Evolutionary conservation across 2,797 vertebrate species (phyloP), one percentile per base, ranked within the genome.

Genomic region (Hyperoplus lanceolatus): DNA sequence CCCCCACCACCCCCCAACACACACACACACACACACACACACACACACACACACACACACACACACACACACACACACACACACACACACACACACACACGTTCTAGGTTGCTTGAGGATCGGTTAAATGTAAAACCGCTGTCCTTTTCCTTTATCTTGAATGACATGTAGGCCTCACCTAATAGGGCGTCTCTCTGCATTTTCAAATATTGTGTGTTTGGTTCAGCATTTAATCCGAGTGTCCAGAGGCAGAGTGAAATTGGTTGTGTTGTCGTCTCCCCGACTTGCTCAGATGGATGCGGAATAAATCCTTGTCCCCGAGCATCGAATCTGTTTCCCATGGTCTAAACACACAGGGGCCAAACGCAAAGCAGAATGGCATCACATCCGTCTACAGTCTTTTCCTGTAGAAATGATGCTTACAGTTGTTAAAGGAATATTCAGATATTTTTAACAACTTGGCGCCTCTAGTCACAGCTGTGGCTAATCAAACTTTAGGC

Each of bases 161-260:
- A 70, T 54, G 0, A 56, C 46, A 68, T 82, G 73, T 48, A 51
- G 49, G 21, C 14, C 46, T 66, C 51, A 48, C 43, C 11, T 61
- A 70, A 80, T 5, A 7, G 1, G 8, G 1, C 38, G 45, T 41
- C 56, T 71, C 48, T 76, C 55, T 64, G 50, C 10, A 71, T 81
- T 77, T 85, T 75, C 53, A 79, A 79, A 69, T 48, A 48, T 75
- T 73, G 21, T 68, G n/a, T 70, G 42, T 81, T 75, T 84, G 61
- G 3, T 81, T 14, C 18, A 3, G 43, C 73, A 71, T 84, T 77
- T 61, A 80, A 89, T 87, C 59, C 8, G 1, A 71, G 57, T 67
- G 67, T 71, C 84, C 75, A 82, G 60, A 70, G 67, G 81, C 84
- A 60, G 58, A 78, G 73, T 69, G 69, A 79, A 81, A 88, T 82